Evolutionary conservation across 2,797 vertebrate genomes (phyloP), one percentile per base, ranked within the genome.

Genomic region (Aeoliscus strigatus): DNA sequence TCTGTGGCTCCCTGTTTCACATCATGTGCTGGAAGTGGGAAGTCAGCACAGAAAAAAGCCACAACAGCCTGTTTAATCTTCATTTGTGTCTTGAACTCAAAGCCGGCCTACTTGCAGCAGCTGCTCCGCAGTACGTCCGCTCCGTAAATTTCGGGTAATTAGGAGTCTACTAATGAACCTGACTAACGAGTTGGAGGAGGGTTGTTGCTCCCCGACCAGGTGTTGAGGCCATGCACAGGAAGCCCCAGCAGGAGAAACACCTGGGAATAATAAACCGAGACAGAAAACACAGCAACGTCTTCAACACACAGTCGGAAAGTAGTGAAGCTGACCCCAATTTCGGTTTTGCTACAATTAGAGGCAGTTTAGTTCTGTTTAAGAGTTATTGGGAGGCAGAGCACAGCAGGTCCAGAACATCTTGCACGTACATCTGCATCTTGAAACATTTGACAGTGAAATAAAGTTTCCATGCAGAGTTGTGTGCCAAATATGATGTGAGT

Each of bases 91-190:
- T 33, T 48, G 18, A 28, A 31, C 25, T 30, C 16, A 45, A 32
- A 50, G 30, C 13, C 40, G 34, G 3, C 8, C 16, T 31, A 12
- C n/a, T 41, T 39, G 21, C 13, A 60, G 51, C 70, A 70, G 66
- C 66, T 59, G 59, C 46, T 60, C 52, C 50, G 12, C 45, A 53
- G 39, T 4, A 21, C 31, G 26, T 30, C 43, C 42, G 34, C 67
- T 45, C 62, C 42, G 66, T 78, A 70, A 76, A 77, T 66, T 57
- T 6, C 21, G 55, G 56, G 62, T 55, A 70, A 77, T 85, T 80
- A 78, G 37, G 44, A 30, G 52, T 56, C 25, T 24, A 38, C 70
- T 83, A 79, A 81, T 78, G 73, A 84, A 68, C 17, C 62, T 28
- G 28, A 35, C 43, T 38, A 79, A 77, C 66, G 51, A 62, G 58